Conservation (phyloP, 2,113 vertebrate species). For the Nipponia nippon region DNA sequence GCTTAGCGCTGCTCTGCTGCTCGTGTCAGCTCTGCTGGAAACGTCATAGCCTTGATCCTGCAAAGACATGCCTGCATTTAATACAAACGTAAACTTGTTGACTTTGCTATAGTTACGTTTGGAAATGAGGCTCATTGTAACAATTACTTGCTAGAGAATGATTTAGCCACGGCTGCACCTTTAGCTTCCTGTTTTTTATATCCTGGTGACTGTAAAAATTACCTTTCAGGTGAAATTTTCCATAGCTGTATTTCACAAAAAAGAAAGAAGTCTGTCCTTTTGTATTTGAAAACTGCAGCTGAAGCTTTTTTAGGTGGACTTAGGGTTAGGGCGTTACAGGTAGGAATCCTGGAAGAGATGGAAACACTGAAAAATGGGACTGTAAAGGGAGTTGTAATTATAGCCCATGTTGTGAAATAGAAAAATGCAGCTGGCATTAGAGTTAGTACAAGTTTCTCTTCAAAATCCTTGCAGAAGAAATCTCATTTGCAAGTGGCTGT, state of each 20-base stretch:
- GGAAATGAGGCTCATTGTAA: not conserved
- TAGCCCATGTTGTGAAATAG: not conserved
- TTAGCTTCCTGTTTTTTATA: not conserved
- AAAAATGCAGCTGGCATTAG: not conserved
- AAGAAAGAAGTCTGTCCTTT: not conserved
- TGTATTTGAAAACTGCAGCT: not conserved
- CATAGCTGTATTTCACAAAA: not conserved
- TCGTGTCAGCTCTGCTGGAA: not conserved
- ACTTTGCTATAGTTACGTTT: not conserved
- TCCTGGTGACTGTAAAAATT: not conserved
- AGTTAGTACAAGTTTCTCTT: not conserved
- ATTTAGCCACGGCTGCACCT: not conserved
- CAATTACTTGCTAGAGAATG: not conserved
- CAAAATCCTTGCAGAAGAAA: not conserved
- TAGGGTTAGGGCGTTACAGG: not conserved
- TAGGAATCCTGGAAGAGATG: not conserved
- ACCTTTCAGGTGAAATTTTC: not conserved
- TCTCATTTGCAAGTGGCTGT: constrained; percentile 1
- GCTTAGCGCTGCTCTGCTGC: not conserved
- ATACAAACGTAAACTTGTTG: not conserved
- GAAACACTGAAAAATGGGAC: not conserved
- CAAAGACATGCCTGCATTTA: not conserved
- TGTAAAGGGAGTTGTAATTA: not conserved
- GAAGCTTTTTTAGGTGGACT: not conserved
- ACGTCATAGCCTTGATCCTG: not conserved